Evolutionary conservation across 2,797 vertebrate genomes (phyloP).

Genomic region (Trematomus bernacchii): DNA sequence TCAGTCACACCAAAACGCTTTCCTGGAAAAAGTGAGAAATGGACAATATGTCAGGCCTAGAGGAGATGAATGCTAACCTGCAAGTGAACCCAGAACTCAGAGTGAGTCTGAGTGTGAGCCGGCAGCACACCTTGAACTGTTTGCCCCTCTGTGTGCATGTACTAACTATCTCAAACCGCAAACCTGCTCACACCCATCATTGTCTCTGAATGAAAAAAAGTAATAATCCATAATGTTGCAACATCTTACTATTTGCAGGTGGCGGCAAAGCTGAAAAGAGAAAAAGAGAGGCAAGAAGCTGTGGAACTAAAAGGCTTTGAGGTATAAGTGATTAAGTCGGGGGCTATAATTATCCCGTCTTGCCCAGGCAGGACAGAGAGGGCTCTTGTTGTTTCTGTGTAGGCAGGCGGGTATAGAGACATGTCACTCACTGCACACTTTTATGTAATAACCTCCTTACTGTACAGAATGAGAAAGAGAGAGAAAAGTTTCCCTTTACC

Average conservation of each 20-base stretch:
- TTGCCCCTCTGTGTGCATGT: slow-evolving; percentile 41
- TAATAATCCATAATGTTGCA: slow-evolving; percentile 59
- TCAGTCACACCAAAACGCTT: slow-evolving; percentile 33
- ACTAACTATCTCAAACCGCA: slow-evolving; percentile 36
- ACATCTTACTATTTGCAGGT: slow-evolving; percentile 51
- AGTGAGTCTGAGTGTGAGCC: slow-evolving; percentile 46
- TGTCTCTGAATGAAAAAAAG: slow-evolving; percentile 59
- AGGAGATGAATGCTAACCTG: slow-evolving; percentile 65
- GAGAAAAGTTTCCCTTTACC: slow-evolving; percentile 59
- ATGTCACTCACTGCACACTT: slow-evolving; percentile 75
- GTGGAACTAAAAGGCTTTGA: slow-evolving; percentile 65
- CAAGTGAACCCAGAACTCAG: slow-evolving; percentile 58
- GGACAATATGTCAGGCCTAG: slow-evolving; percentile 24
- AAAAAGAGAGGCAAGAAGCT: slow-evolving; percentile 35
- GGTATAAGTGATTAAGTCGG: slow-evolving; percentile 73
- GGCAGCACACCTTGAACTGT: slow-evolving; percentile 60
- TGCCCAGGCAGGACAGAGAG: slow-evolving; percentile 80
- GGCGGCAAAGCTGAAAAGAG: slow-evolving; percentile 49
- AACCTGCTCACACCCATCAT: slow-evolving; percentile 64
- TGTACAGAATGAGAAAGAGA: slow-evolving; percentile 63
- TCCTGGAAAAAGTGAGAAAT: slow-evolving; percentile 63
- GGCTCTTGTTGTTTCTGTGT: slow-evolving; percentile 72
- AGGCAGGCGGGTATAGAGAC: slow-evolving; percentile 63
- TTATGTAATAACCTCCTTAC: slow-evolving; percentile 81
- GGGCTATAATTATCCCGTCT: slow-evolving; percentile 74